Evolutionary conservation across 1,140 invertebrate genomes (phyloP).

Genomic region (Delia radicum): DNA sequence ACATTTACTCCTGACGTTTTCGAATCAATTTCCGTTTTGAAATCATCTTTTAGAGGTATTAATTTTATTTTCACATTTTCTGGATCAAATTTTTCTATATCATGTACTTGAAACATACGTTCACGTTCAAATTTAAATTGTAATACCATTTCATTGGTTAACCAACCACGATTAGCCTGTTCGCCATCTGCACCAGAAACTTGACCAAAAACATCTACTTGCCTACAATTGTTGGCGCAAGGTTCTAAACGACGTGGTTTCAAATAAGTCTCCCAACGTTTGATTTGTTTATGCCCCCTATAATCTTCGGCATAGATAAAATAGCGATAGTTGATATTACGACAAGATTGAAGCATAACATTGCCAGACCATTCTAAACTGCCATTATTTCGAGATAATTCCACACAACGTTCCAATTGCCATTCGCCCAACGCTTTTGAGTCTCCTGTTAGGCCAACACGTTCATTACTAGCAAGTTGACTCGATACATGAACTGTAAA

Average conservation of each 20-base stretch:
- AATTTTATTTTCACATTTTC: conserved; percentile 47
- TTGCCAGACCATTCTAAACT: conserved; percentile 54
- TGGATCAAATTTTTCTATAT: conserved; percentile 50
- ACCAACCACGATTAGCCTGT: conserved; percentile 74
- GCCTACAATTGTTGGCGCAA: conserved; percentile 18
- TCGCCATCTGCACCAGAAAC: conserved; percentile 58
- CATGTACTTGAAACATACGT: conserved; percentile 52
- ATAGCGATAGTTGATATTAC: conserved; percentile 69
- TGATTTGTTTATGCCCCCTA: conserved; percentile 58
- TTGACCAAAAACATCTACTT: conserved; percentile 53
- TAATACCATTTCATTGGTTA: conserved; percentile 75
- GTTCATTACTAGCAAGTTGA: conserved; percentile 48
- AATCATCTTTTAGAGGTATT: conserved; percentile 34
- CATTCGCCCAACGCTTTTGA: conserved; percentile 56
- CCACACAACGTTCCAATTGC: conserved; percentile 54
- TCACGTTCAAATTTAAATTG: conserved; percentile 71
- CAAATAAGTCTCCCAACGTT: conserved; percentile 75
- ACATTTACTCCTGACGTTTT: conserved; percentile 44
- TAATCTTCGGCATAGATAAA: conserved; percentile 61
- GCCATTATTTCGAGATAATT: conserved; percentile 41
- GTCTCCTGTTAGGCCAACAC: conserved; percentile 56
- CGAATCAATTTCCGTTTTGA: background rate
- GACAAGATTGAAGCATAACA: conserved; percentile 59
- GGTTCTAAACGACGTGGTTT: conserved; percentile 58
- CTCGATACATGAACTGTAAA: conserved; percentile 40